Base-by-base conservation (phyloP, 2,888 invertebrate species). In the Leptopterna dolabrata region DNA sequence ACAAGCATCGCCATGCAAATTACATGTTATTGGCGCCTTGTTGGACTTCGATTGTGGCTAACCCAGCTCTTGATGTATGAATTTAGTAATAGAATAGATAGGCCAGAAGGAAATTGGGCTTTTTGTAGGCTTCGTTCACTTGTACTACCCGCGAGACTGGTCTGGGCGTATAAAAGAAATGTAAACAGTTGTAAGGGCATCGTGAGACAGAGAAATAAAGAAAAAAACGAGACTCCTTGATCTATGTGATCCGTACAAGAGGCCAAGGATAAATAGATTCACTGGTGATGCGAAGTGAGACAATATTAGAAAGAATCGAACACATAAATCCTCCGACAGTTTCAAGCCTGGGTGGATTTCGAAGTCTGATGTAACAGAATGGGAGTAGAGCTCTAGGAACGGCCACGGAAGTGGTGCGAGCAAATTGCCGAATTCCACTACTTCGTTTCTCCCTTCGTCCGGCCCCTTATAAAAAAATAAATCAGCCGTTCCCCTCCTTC, bases 261-360 rank as follows among this genome's bases (percentile, higher is more conserved):
- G 85, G 24, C 73, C 19, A 47, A 76, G 76, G 45, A 73, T 47
- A 81, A 71, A 87, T 87, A 87, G 82, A 87, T 87, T 73, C 76
- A 47, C 41, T 73, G 36, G 76, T 73, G 47, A 81, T 41, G 73
- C 45, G 80, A 41, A 85, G 85, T 63, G 47, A 51, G 82, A 73
- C 87, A 87, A 87, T 87, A 87, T 87, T 87, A 82, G 82, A 82
- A 73, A 87, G 87, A 87, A 87, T 87, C 87, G 82, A 87, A 87
- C 73, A 55, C 29, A 87, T 87, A 87, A 87, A 87, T 87, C 87
- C 82, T 87, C 11, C 45, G 41, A n/a, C 82, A 70, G 83, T 41
- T 63, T 36, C 76, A 41, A 51, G 76, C 43, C 51, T 51, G 76
- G 36, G 27, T 36, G 85, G 85, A 76, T 76, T 27, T 73, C 47